Base-by-base conservation (phyloP, 2,888 invertebrate species). In the Mesodorylaimus sp. region DNA sequence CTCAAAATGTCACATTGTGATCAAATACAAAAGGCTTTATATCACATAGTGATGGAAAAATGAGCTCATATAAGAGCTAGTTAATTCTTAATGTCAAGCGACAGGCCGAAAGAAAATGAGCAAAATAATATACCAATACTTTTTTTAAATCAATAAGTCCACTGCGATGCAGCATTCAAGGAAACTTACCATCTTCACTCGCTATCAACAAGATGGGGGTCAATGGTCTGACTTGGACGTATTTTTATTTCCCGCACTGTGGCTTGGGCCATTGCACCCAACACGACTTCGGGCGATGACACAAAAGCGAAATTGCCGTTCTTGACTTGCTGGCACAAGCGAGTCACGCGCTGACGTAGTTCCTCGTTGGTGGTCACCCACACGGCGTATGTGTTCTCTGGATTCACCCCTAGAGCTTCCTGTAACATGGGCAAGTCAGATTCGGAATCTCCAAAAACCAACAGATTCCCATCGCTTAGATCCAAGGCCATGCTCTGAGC, bases 181-280 rank as follows among this genome's bases (percentile, higher is more conserved):
- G n/a, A n/a, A n/a, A n/a, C n/a, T n/a, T n/a, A n/a, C n/a, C n/a
- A n/a, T n/a, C n/a, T n/a, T n/a, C n/a, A n/a, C n/a, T n/a, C n/a
- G n/a, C n/a, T n/a, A n/a, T n/a, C n/a, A n/a, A n/a, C n/a, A n/a
- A n/a, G n/a, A n/a, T n/a, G n/a, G n/a, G n/a, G n/a, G n/a, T n/a
- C n/a, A n/a, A n/a, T n/a, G n/a, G n/a, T n/a, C n/a, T n/a, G n/a
- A n/a, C n/a, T n/a, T 5, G 51, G 52, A 5, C 56, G 50, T 21
- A 56, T 41, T 41, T 54, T 55, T 44, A 63, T 64, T 51, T 65
- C 63, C 23, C 65, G 57, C 24, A 64, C 62, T 2, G 64, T 64
- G 7, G 64, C 64, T 51, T 64, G 63, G 7, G 64, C 65, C 65
- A 64, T 64, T 1, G 61, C 64, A 2, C 64, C 64, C 5, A 64